Evolutionary conservation across 92 coral and sea anemone genomes (phyloP).

Genomic region (Siderastrea siderea): DNA sequence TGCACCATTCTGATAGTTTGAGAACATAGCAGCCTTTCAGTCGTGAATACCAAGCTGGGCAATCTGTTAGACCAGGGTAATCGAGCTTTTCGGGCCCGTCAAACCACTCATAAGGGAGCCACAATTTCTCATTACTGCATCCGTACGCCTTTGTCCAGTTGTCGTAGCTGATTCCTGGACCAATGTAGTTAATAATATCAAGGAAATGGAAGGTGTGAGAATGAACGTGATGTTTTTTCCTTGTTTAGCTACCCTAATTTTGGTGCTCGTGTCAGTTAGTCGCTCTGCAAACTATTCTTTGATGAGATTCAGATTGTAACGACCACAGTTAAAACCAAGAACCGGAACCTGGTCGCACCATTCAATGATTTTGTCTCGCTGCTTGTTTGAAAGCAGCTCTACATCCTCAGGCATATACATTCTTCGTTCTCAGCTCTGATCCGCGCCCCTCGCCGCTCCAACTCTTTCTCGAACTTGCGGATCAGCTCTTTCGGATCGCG

Average conservation of each 20-base stretch:
- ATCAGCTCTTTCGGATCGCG: no score
- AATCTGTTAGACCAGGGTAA: background rate
- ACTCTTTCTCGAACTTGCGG: background rate
- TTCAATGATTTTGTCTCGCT: background rate
- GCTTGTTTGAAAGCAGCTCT: background rate
- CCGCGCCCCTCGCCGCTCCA: background rate
- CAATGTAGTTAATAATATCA: background rate
- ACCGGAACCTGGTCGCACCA: background rate
- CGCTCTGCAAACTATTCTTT: background rate
- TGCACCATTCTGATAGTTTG: background rate
- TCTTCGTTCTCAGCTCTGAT: no score
- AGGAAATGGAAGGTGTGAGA: background rate
- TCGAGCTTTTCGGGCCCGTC: background rate
- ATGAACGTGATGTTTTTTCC: background rate
- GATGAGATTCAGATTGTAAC: background rate
- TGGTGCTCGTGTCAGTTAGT: background rate
- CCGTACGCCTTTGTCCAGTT: conserved; percentile 19
- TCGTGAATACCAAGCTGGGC: background rate
- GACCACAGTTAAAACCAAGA: background rate
- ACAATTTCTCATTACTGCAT: conserved; percentile 5
- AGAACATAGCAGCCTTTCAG: no score
- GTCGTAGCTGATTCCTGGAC: background rate
- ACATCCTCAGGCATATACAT: background rate
- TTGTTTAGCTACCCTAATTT: background rate
- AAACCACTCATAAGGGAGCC: conserved; percentile 30